Evolutionary conservation across 2,888 invertebrate species (phyloP).

Genomic region (Acleris sparsana): DNA sequence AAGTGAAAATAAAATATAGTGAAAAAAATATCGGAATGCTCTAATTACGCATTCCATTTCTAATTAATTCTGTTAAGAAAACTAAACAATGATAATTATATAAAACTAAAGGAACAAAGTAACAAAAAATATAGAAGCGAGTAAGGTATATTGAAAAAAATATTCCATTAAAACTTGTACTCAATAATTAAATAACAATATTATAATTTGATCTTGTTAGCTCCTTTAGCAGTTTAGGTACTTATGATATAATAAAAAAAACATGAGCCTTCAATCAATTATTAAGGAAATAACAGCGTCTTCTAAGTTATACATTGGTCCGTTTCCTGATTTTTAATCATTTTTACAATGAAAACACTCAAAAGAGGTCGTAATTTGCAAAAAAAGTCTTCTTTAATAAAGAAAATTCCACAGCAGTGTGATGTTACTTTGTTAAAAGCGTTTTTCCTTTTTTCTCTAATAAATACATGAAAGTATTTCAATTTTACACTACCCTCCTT

Average conservation of each 20-base stretch:
- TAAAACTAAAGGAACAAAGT: slow-evolving; percentile 82
- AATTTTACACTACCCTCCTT: slow-evolving; percentile 62
- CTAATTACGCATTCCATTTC: slow-evolving; percentile 59
- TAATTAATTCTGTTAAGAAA: slow-evolving; percentile 65
- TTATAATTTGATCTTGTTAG: slow-evolving; percentile 81
- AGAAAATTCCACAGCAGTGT: slow-evolving; percentile 66
- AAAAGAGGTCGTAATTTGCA: slow-evolving; percentile 49
- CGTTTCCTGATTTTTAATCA: slow-evolving; percentile 60
- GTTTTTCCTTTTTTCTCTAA: slow-evolving; percentile 58
- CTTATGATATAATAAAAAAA: slow-evolving; percentile 55
- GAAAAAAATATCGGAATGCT: slow-evolving; percentile 66
- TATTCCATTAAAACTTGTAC: slow-evolving; percentile 82
- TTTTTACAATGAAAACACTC: slow-evolving; percentile 50
- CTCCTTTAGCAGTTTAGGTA: slow-evolving; percentile 66
- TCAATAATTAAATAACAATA: slow-evolving; percentile 83
- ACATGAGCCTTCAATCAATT: slow-evolving; percentile 63
- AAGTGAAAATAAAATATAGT: slow-evolving; percentile 69
- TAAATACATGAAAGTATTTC: slow-evolving; percentile 64
- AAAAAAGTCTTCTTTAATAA: slow-evolving; percentile 58
- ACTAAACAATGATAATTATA: slow-evolving; percentile 77
- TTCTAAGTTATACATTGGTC: slow-evolving; percentile 72
- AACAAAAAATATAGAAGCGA: slow-evolving; percentile 80
- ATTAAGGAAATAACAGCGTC: slow-evolving; percentile 66
- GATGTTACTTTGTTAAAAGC: slow-evolving; percentile 73
- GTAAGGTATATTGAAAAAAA: slow-evolving; percentile 79